phyloP scores from a whole-genome alignment of 2,888 invertebrate genomes.

The Acrobasis suavella region DNA sequence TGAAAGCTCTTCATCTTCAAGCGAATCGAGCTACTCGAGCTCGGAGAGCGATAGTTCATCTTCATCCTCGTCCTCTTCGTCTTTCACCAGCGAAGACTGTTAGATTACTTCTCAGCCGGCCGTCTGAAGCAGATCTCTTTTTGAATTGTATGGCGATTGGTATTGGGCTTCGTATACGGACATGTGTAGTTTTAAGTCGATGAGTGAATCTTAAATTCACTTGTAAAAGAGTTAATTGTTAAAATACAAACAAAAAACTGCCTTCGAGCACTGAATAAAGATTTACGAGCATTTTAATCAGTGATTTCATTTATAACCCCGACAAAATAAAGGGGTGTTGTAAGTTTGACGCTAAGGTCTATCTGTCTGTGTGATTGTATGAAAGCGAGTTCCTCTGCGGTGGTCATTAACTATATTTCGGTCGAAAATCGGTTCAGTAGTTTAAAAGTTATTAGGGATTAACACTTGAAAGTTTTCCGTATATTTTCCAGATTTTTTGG shows the following conservation, averaged over 20 bases:
- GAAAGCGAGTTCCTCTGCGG: too few species aligned
- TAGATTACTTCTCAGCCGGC: neutral
- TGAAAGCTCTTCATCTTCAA: neutral
- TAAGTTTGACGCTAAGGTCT: too few species aligned
- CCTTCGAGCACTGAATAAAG: neutral
- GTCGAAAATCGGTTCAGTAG: too few species aligned
- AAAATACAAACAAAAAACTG: neutral
- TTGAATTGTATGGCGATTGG: neutral
- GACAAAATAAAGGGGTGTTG: too few species aligned
- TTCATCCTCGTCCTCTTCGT: neutral
- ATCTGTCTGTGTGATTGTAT: too few species aligned
- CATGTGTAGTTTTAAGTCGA: neutral
- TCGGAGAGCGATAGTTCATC: neutral
- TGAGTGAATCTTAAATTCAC: neutral
- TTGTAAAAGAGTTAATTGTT: neutral
- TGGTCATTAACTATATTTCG: too few species aligned
- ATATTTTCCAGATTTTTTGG: too few species aligned
- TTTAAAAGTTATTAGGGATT: too few species aligned
- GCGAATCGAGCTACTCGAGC: neutral
- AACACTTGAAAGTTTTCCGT: too few species aligned
- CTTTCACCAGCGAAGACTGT: neutral
- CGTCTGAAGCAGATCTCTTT: neutral
- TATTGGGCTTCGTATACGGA: neutral
- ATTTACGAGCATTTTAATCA: neutral
- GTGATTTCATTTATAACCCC: neutral